Evolutionary conservation across 2,797 vertebrate species (phyloP).

Genomic region (Crax fasciolata): DNA sequence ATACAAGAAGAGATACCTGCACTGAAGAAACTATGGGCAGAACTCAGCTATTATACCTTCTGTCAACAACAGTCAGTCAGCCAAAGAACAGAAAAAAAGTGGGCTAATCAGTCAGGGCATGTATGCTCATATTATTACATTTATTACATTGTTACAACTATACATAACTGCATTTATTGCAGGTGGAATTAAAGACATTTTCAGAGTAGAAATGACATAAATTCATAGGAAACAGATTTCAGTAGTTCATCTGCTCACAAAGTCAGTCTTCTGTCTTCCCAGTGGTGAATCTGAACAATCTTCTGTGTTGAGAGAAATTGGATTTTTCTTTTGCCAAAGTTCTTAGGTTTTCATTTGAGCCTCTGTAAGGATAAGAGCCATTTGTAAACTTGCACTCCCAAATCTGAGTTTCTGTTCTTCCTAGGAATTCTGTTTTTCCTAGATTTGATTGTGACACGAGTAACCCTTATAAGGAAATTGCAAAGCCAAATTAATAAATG

Average conservation of each 20-base stretch:
- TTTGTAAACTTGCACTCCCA: background rate
- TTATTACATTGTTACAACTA: background rate
- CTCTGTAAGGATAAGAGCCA: background rate
- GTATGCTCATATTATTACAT: background rate
- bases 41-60: background rate
- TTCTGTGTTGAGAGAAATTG: background rate
- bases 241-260: background rate
- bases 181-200: background rate
- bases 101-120: background rate
- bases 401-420: background rate
- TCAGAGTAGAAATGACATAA: background rate
- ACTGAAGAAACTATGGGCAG: background rate
- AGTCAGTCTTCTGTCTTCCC: background rate
- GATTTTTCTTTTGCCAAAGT: background rate
- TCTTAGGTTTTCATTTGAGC: background rate
- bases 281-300: background rate
- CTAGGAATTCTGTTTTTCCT: background rate
- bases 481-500: constrained; percentile 2
- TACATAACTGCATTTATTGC: background rate
- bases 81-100: background rate
- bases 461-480: background rate
- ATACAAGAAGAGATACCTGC: background rate
- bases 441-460: background rate
- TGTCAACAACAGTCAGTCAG: background rate
- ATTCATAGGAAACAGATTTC: background rate